Percentiles rank a stretch among this genome's conserved stretches.
These are phyloP conservation scores for Scomber scombrus DNA, from an alignment of 2,113 vertebrate species.

Conservation along the genomic window DNA sequence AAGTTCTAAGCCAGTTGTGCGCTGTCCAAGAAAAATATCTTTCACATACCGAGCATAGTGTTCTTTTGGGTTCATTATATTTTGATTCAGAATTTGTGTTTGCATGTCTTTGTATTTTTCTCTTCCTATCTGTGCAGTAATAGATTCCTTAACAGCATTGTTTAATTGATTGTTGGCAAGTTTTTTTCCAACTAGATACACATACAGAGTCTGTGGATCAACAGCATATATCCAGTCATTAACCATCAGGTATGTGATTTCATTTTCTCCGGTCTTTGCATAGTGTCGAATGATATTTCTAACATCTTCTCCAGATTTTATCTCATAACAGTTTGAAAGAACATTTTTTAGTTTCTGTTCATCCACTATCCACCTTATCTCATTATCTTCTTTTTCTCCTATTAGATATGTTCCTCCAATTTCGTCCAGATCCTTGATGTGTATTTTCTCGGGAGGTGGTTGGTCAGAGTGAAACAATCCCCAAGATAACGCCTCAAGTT, in stretches of 20 bases:
- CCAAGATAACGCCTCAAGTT: constrained; percentile 45
- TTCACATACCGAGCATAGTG: background rate
- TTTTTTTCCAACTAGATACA: constrained; percentile 52
- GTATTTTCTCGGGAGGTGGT: rapidly evolving
- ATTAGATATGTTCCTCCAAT: rapidly evolving
- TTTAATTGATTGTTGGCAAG: constrained; percentile 14
- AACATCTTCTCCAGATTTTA: constrained; percentile 28
- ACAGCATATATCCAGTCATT: constrained; percentile 54
- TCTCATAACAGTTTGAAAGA: constrained; percentile 10
- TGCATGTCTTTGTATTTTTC: background rate
- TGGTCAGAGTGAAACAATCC: constrained; percentile 20
- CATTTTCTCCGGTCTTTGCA: background rate
- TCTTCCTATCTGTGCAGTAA: background rate
- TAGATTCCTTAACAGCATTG: rapidly evolving
- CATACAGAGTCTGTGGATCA: rapidly evolving
- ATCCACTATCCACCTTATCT: rapidly evolving
- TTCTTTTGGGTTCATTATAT: background rate
- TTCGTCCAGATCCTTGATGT: rapidly evolving
- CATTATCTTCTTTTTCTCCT: rapidly evolving
- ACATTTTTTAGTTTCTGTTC: rapidly evolving
- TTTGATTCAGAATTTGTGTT: rapidly evolving
- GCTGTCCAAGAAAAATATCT: background rate
- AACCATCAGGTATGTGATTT: constrained; percentile 28
- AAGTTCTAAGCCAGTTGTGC: rapidly evolving
- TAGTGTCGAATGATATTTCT: constrained; percentile 31